Percentiles rank a stretch among this genome's conserved stretches.
Evolutionary conservation across 2,888 invertebrate species (phyloP).

Genomic region (Syrista parreyssii): DNA sequence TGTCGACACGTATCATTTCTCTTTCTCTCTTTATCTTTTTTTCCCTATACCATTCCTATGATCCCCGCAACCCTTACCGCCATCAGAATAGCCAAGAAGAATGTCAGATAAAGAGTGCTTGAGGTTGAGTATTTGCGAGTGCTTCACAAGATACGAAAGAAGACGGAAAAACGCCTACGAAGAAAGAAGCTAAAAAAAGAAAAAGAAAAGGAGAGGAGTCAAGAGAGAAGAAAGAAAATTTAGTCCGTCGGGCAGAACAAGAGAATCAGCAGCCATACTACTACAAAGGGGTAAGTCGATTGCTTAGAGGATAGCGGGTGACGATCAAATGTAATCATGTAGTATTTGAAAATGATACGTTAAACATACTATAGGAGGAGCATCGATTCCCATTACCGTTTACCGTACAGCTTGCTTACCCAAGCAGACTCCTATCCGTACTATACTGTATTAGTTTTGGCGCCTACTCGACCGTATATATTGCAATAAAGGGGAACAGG

Average conservation of each 20-base stretch:
- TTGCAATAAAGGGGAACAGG: background rate
- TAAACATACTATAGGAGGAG: background rate
- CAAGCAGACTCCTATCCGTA: background rate
- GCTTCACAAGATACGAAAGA: background rate
- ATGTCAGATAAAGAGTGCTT: background rate
- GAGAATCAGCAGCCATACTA: background rate
- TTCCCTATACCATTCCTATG: background rate
- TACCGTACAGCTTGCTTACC: background rate
- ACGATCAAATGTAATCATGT: slow-evolving; percentile 29
- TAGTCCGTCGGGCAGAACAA: background rate
- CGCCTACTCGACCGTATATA: background rate
- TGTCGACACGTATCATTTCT: background rate
- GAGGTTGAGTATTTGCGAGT: background rate
- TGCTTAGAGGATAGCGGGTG: slow-evolving; percentile 22
- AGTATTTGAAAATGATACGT: background rate
- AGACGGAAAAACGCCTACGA: background rate
- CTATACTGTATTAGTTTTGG: background rate
- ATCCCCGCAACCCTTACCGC: background rate
- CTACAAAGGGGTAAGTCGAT: slow-evolving; percentile 1
- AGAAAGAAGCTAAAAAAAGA: background rate
- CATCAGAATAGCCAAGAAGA: background rate
- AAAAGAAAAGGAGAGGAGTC: background rate
- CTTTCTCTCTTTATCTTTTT: background rate
- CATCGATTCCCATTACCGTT: background rate
- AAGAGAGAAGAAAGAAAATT: background rate